These are phyloP conservation scores for Oceanodroma leucorhoa DNA, from an alignment of 2,797 vertebrate species.

Conservation along the genomic window DNA sequence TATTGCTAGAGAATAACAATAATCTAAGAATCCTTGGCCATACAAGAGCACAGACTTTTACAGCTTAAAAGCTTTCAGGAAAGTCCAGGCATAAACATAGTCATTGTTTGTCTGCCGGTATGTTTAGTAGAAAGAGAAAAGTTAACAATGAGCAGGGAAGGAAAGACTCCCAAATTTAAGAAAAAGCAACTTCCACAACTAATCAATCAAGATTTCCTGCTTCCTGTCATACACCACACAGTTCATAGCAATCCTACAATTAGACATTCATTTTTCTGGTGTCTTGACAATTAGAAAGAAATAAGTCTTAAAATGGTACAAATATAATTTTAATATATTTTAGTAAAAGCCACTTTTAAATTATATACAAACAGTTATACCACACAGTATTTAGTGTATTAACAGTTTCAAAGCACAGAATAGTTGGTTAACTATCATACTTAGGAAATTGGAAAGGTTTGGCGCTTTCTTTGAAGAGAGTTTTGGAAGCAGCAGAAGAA, in stretches of 20 bases:
- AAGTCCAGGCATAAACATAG: neutral
- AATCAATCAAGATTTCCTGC: neutral
- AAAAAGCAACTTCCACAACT: neutral
- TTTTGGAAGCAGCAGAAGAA: neutral
- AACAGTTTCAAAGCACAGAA: neutral
- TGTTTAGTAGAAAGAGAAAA: neutral
- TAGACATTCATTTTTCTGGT: neutral
- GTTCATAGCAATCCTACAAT: neutral
- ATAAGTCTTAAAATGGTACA: neutral
- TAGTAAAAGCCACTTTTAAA: neutral
- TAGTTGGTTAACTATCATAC: neutral
- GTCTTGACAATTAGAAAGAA: neutral
- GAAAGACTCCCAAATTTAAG: neutral
- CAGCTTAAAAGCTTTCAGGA: neutral
- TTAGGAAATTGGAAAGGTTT: neutral
- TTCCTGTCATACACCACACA: neutral
- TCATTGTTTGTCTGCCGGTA: neutral
- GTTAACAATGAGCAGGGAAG: neutral
- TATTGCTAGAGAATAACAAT: neutral
- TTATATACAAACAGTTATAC: neutral
- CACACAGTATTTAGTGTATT: neutral
- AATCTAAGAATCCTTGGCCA: neutral
- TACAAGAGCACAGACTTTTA: neutral
- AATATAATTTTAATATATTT: neutral
- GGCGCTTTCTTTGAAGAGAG: neutral